Evolutionary conservation across 2,113 vertebrate genomes (phyloP).

Genomic region (Neodon shergylaensis): DNA sequence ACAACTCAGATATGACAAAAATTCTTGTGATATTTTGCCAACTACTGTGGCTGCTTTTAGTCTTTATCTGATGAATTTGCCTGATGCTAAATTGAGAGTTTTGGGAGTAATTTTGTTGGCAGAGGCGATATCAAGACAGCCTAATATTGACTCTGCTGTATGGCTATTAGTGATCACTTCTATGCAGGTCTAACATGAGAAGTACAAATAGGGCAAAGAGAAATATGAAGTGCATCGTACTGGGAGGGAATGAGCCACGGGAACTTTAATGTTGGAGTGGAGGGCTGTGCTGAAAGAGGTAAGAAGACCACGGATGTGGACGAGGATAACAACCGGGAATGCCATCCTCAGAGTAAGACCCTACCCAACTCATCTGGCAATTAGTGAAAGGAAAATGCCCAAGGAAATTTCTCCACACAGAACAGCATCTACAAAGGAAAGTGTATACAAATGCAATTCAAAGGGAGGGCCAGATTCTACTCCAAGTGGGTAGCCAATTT

Average conservation of each 20-base stretch:
- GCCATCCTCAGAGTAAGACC: not conserved
- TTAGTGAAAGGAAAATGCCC: not conserved
- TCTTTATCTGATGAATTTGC: not conserved
- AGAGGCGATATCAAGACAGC: not conserved
- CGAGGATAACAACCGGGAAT: not conserved
- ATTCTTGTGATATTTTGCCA: not conserved
- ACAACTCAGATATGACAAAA: not conserved
- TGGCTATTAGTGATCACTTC: not conserved
- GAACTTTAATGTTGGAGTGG: not conserved
- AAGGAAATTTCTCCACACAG: not conserved
- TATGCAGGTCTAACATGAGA: not conserved
- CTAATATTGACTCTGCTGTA: not conserved
- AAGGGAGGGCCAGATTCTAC: not conserved
- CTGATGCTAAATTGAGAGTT: not conserved
- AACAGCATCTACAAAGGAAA: not conserved
- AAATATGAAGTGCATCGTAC: not conserved
- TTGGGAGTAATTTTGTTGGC: not conserved
- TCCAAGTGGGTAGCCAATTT: not conserved
- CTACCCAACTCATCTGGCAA: not conserved
- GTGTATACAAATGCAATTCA: not conserved
- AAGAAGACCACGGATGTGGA: not conserved
- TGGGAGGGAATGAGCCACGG: not conserved
- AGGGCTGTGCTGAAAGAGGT: not conserved
- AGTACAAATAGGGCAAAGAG: not conserved
- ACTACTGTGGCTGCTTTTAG: not conserved